Evolutionary conservation across 2,113 vertebrate genomes (phyloP).

Genomic region (Lagopus muta): DNA sequence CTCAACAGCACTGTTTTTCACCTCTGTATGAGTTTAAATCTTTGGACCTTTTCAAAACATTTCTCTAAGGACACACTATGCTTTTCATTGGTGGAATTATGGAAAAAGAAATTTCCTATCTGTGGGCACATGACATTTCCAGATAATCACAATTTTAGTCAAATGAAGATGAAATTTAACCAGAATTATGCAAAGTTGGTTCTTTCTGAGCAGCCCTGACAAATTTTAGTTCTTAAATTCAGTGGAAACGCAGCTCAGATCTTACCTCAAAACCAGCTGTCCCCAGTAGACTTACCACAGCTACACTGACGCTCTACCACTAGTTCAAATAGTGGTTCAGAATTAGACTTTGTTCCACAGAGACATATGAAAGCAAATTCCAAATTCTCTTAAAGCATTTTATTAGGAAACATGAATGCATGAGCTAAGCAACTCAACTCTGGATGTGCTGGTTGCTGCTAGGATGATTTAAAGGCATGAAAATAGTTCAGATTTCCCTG

Average conservation of each 20-base stretch:
- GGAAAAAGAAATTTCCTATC: neutral
- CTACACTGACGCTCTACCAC: neutral
- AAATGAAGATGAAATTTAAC: neutral
- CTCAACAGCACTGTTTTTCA: neutral
- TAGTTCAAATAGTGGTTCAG: neutral
- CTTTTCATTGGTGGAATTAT: neutral
- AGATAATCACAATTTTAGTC: neutral
- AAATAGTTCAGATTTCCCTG: slow-evolving; percentile 32
- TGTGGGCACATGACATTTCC: neutral
- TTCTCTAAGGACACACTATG: neutral
- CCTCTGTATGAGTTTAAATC: neutral
- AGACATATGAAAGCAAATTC: neutral
- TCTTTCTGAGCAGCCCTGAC: neutral
- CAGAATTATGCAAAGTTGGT: neutral
- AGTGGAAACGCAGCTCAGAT: neutral
- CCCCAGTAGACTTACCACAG: neutral
- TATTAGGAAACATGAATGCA: slow-evolving; percentile 5
- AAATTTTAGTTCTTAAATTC: neutral
- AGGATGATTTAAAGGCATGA: slow-evolving; percentile 26
- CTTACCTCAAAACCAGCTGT: neutral
- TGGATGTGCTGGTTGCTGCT: neutral
- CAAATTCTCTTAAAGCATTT: slow-evolving; percentile 2
- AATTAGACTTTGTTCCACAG: neutral
- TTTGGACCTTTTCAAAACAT: neutral
- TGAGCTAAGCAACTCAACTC: neutral